Evolutionary conservation across 2,113 vertebrate genomes (phyloP), one percentile per base, ranked within the genome.

Genomic region (Himantopus leucocephalus): DNA sequence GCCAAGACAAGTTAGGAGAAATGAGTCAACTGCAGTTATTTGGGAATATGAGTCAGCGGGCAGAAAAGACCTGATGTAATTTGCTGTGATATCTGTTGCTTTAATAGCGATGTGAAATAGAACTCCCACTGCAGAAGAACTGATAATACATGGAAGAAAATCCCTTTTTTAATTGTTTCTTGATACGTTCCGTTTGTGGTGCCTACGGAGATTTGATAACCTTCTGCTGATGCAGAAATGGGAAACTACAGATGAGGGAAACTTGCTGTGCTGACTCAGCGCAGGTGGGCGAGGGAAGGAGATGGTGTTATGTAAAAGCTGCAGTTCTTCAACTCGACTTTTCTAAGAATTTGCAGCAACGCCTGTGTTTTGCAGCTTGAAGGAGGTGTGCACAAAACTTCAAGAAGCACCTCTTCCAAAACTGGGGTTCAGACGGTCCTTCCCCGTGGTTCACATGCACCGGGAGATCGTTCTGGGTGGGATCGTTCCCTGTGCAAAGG

Each of bases 41-140:
- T 68, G 66, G 41, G 89, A 95, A 10, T 19, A 47, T 97, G 96
- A 97, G 92, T 94, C 92, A 97, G 79, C 93, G 83, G 53, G 34
- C 68, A 85, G 92, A 91, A 68, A 56, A 84, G 91, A 64, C 86
- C 56, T 82, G 88, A 56, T 80, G 73, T 78, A 8, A 84, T 88
- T 73, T 53, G 48, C 75, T 76, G 90, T 58, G 24, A 13, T 71
- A 83, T 20, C 90, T 81, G 59, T 85, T 4, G 0, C 60, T 67
- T 59, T 0, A 30, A 14, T 1, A 86, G 64, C 16, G 2, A 30
- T 4, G 22, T 56, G 43, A 56, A 55, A 41, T 5, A 81, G 37
- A 71, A 94, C 27, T 35, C 76, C 72, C 53, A 4, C 39, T 24
- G 75, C 3, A 3, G 73, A 59, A 45, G 20, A 71, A 63, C 72